A percentile compares a stretch with the other conserved stretches of the same genome.
phyloP scores from a whole-genome alignment of 2,113 vertebrate genomes.

The Xyrauchen texanus region DNA sequence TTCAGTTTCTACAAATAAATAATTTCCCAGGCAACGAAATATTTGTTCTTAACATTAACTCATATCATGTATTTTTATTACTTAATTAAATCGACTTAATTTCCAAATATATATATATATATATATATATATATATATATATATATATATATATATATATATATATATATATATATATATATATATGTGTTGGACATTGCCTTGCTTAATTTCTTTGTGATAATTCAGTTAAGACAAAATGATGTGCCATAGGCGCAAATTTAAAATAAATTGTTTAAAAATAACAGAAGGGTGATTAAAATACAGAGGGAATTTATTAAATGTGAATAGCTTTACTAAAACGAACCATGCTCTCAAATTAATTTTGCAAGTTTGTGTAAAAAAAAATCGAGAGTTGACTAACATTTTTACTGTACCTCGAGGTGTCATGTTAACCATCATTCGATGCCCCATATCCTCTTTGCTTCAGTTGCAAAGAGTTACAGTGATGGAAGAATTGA shows the following conservation, averaged over 20 bases:
- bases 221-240: constrained; percentile 31
- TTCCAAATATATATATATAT: too few species aligned
- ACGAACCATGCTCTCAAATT: constrained; percentile 70
- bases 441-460: constrained; percentile 56
- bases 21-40: constrained; percentile 65
- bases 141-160: too few species aligned
- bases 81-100: constrained; percentile 22
- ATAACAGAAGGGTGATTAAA: constrained; percentile 39
- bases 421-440: constrained; percentile 40
- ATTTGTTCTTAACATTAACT: constrained; percentile 55
- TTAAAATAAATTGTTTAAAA: not conserved
- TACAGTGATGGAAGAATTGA: constrained; percentile 63
- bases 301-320: constrained; percentile 48
- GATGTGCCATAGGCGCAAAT: constrained; percentile 45
- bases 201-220: constrained; percentile 20
- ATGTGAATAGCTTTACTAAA: constrained; percentile 56
- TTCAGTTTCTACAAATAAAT: constrained; percentile 55
- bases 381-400: constrained; percentile 66
- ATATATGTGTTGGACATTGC: not conserved
- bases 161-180: too few species aligned
- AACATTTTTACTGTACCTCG: constrained; percentile 62
- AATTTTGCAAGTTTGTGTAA: constrained; percentile 66
- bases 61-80: constrained; percentile 53
- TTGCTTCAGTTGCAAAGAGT: constrained; percentile 51
- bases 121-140: too few species aligned